Evolutionary conservation across 2,797 vertebrate genomes (phyloP).

Genomic region (Chiloscyllium punctatum): DNA sequence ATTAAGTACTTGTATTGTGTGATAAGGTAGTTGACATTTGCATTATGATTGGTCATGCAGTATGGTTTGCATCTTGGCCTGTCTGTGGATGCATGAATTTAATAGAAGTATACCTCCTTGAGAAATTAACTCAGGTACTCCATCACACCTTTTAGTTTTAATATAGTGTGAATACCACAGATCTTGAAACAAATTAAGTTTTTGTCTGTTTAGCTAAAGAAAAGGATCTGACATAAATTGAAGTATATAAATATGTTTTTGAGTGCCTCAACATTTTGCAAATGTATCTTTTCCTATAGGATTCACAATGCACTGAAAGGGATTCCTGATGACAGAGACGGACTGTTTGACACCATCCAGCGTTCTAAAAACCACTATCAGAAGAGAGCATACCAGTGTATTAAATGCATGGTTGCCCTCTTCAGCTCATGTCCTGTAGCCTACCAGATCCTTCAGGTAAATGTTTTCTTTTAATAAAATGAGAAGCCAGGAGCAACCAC

Average conservation of each 20-base stretch:
- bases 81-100: background rate
- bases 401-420: slow-evolving; percentile 98
- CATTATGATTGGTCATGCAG: background rate
- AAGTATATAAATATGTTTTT: background rate
- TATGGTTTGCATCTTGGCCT: background rate
- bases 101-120: background rate
- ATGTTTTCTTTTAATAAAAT: background rate
- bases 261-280: slow-evolving; percentile 21
- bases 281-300: slow-evolving; percentile 53
- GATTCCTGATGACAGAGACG: slow-evolving; percentile 95
- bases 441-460: slow-evolving; percentile 97
- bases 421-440: slow-evolving; percentile 98
- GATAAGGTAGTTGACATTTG: background rate
- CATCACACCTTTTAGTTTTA: background rate
- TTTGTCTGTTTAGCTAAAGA: background rate
- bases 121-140: background rate
- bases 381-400: slow-evolving; percentile 98
- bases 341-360: slow-evolving; percentile 98
- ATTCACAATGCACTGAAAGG: slow-evolving; percentile 99
- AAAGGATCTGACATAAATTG: background rate
- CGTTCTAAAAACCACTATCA: slow-evolving; percentile 99
- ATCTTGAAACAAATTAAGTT: background rate
- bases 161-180: background rate
- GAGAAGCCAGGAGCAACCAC: background rate
- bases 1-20: background rate